A percentile compares a stretch with the other conserved stretches of the same genome.
These are phyloP conservation scores for Phalanger gymnotis DNA, from an alignment of 2,797 vertebrate species.

Conservation along the genomic window DNA sequence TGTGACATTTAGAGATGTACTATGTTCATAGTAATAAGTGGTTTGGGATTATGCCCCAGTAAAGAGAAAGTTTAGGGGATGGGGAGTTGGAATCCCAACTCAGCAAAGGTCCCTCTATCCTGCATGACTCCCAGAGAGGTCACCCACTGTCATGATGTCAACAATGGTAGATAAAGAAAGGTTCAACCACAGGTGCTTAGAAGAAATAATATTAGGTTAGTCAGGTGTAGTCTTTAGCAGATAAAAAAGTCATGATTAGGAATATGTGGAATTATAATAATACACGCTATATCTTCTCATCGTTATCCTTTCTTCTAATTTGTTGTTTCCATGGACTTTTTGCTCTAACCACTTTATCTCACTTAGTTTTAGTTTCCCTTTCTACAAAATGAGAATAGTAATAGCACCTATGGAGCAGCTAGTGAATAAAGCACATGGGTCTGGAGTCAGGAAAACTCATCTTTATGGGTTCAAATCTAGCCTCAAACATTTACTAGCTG, in stretches of 20 bases:
- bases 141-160: background rate
- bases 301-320: background rate
- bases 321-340: background rate
- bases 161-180: background rate
- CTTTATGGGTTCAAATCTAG: background rate
- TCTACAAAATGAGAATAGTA: background rate
- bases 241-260: background rate
- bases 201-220: background rate
- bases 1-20: background rate
- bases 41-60: background rate
- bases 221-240: background rate
- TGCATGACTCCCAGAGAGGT: background rate
- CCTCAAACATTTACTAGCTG: background rate
- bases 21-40: background rate
- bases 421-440: background rate
- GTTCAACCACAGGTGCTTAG: background rate
- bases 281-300: background rate
- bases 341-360: background rate
- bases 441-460: background rate
- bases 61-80: background rate
- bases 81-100: background rate
- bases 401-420: background rate
- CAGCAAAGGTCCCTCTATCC: background rate
- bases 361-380: background rate
- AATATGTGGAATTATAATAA: background rate